Base-by-base conservation (phyloP, 1,140 invertebrate genomes). In the Thaumetopoea pityocampa region DNA sequence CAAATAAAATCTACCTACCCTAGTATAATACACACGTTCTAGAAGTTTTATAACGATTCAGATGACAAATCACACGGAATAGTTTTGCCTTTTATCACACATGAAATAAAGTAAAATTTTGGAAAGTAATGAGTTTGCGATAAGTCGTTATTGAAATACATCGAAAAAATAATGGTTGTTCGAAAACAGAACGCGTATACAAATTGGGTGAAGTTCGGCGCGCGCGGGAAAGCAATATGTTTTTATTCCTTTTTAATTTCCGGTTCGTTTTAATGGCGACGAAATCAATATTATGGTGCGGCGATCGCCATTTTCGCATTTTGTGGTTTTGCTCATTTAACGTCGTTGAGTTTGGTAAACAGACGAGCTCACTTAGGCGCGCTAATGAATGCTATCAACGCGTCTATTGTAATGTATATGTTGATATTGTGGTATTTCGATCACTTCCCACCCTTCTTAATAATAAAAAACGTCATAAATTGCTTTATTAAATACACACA, bases 231-330 rank as follows among this genome's bases (percentile, higher is more conserved):
- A 76, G 78, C 78, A 76, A 76, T 79, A 79, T 76, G 73, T 79
- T 82, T 82, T 82, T 82, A 82, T 82, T 82, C 76, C 74, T 79
- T 82, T 82, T 79, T 82, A 82, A 79, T 82, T 82, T 82, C 78
- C 78, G 78, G 78, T 76, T 67, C 73, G 72, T 67, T 78, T 79
- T 82, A 82, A 82, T 82, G 78, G 78, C 78, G 78, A 78, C 74
- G 74, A 82, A 82, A 82, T 82, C 74, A 82, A 82, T 82, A 82
- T 82, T 72, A 82, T 79, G 78, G 74, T 69, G 67, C 72, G 72
- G 67, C 55, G 58, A 68, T 59, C 74, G 72, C 70, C 72, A 74
- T 78, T 79, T 77, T 77, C 70, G 74, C 67, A 69, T 82, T 78
- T 70, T 76, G 78, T 70, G 78, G 78, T 82, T 73, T 76, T 79